These are phyloP conservation scores for Macrostomum lignano DNA, from an alignment of 1,140 invertebrate species.

Conservation along the genomic window DNA sequence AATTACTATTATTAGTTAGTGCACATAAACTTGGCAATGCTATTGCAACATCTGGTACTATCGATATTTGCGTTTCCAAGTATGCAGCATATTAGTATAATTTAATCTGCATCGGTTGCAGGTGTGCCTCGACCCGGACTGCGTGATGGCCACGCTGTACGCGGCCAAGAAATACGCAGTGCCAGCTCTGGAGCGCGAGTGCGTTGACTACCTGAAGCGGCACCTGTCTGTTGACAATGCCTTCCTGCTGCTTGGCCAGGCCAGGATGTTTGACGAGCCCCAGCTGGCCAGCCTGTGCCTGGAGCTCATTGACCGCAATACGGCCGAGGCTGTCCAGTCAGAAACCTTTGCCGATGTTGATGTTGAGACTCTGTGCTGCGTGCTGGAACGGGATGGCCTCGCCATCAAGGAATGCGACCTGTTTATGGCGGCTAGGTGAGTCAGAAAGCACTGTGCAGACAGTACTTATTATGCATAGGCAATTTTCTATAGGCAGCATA, in stretches of 20 bases:
- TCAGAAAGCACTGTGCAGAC: no score
- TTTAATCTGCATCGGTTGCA: no score
- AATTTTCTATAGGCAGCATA: no score
- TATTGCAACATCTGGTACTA: no score
- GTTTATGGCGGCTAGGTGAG: no score
- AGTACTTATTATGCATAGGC: no score
- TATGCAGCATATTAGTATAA: no score
- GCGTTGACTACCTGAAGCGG: slow-evolving; percentile 50
- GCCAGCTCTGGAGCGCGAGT: slow-evolving; percentile 47
- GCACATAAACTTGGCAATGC: no score
- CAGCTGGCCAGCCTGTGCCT: slow-evolving; percentile 46
- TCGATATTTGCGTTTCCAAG: no score
- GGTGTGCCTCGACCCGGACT: slow-evolving; percentile 52
- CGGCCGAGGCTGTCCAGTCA: slow-evolving; percentile 45
- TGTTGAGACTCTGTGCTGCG: slow-evolving; percentile 44
- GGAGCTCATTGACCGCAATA: slow-evolving; percentile 47
- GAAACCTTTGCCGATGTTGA: slow-evolving; percentile 65
- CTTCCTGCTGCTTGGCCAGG: slow-evolving; percentile 48
- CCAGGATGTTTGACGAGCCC: slow-evolving; percentile 49
- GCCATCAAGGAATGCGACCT: slow-evolving; percentile 49
- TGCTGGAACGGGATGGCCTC: slow-evolving; percentile 51
- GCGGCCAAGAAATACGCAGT: slow-evolving; percentile 62
- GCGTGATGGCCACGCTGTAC: slow-evolving; percentile 56
- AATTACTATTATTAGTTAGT: no score
- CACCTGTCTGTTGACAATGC: slow-evolving; percentile 53